Evolutionary conservation across 2,888 invertebrate genomes (phyloP), one percentile per base, ranked within the genome.

Genomic region (Lutraria lutraria): DNA sequence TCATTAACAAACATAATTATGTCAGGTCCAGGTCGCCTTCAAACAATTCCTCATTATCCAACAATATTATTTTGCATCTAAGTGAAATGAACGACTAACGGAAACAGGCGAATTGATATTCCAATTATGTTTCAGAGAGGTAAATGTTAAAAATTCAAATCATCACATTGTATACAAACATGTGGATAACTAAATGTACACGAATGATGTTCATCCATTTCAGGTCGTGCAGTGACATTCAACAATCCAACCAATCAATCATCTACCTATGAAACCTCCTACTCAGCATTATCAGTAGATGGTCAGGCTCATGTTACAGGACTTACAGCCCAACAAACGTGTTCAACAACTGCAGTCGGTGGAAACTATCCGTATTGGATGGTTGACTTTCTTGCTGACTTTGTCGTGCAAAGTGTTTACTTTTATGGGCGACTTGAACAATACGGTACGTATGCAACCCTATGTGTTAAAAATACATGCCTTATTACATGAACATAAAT

Each of bases 151-250:
- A 43, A 43, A 2, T 43, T 43, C 43, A 43, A 43, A 8, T 8
- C 43, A 43, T 43, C 43, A 43, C 8, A 43, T 43, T 43, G 43
- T 43, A 4, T 8, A 43, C 43, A 43, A 2, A 43, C 43, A 8
- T 43, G 43, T 43, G 8, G 2, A 43, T 43, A 43, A 16, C 2
- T 31, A 31, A 79, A 31, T 79, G 31, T 31, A 13, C 0, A 4
- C 31, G 31, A 79, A 31, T 29, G 34, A 31, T 29, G n/a, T n/a
- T 10, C 6, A 52, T n/a, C 53, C 6, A 81, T 63, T 83, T 21
- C 63, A 83, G 83, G 83, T 63, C 83, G 83, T 0, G 43, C 16
- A 16, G 60, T 83, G n/a, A 63, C 83, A 25, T 83, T 83, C 21
- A 60, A 83, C 43, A 83, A 43, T 25, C 63, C 52, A 12, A 83